Base-by-base conservation (phyloP, 1,140 invertebrate genomes). In the Ostrea edulis region DNA sequence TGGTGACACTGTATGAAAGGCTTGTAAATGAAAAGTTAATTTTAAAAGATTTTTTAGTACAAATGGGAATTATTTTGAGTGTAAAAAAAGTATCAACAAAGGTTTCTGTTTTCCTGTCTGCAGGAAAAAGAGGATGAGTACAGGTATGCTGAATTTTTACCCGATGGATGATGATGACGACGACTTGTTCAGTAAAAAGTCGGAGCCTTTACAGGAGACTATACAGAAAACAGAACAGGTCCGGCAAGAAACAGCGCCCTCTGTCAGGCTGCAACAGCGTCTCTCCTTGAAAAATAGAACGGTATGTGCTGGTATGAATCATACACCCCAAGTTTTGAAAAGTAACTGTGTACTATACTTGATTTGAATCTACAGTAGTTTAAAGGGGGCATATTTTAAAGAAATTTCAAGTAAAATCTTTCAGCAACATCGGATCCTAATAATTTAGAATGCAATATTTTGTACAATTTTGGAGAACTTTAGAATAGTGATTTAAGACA, bases 111-210 rank as follows among this genome's bases (percentile, higher is more conserved):
- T 86, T 85, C 87, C 68, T 86, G 35, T 44, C 88, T 89, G 82
- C 92, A 93, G 93, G 91, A 95, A 88, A 91, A 95, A 90, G 68
- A 85, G 94, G 88, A 92, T 92, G 53, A 92, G 92, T 87, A 85
- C 88, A 17, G 91, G 91, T 2, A 90, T 84, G 9, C 81, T 86
- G 25, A 89, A 88, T 77, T 92, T 93, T 88, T 94, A 94, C 82
- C 93, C 93, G 54, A 84, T 93, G n/a, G 91, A 93, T 8, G 93
- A 94, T 86, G 91, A 93, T 68, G 90, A 92, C 2, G 88, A 91
- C 52, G 89, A 55, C 22, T 54, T 86, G 25, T n/a, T 54, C 52
- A 83, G 81, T 55, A 58, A 54, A 12, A 58, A 82, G 22, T 20
- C 55, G 5, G 86, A 82, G 53, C 77, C 77, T 35, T 55, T 83